A percentile compares a stretch with the other conserved stretches of the same genome.
Conservation (phyloP, 2,888 invertebrate genomes). For the Trissolcus brochymenae region DNA sequence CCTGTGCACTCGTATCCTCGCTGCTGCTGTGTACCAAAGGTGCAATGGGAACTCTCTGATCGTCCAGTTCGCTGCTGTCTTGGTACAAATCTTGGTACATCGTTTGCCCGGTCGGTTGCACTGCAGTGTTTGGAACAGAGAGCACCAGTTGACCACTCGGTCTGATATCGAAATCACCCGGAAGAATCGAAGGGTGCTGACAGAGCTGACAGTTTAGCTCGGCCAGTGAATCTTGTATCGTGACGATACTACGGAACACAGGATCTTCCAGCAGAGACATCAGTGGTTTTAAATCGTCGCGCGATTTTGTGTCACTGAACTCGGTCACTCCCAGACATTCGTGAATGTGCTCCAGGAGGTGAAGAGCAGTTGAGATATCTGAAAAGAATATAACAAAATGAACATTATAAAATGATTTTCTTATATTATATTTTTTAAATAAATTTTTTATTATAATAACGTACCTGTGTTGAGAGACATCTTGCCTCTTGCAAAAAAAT, state of each 20-base stretch:
- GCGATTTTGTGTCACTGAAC: slow-evolving; percentile 88
- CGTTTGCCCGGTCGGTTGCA: slow-evolving; percentile 69
- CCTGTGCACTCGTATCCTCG: slow-evolving; percentile 73
- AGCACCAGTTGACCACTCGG: slow-evolving; percentile 81
- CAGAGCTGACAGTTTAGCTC: slow-evolving; percentile 91
- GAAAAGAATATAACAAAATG: slow-evolving; percentile 60
- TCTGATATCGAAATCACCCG: slow-evolving; percentile 95
- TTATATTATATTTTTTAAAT: background rate
- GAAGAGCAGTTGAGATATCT: slow-evolving; percentile 93
- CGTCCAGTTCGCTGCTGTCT: slow-evolving; percentile 80
- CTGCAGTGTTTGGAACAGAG: slow-evolving; percentile 71
- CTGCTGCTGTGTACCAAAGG: slow-evolving; percentile 79
- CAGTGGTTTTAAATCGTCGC: slow-evolving; percentile 88
- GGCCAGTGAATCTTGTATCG: slow-evolving; percentile 92
- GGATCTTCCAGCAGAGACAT: slow-evolving; percentile 92
- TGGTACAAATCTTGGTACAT: slow-evolving; percentile 73
- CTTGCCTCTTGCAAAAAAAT: slow-evolving; percentile 31
- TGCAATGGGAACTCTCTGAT: slow-evolving; percentile 87
- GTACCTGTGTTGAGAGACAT: slow-evolving; percentile 65
- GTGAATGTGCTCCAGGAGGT: slow-evolving; percentile 92
- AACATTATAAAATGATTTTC: background rate
- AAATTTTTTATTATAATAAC: no score
- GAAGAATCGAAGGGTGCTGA: slow-evolving; percentile 94
- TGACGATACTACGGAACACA: slow-evolving; percentile 92
- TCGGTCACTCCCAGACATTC: slow-evolving; percentile 90